Evolutionary conservation across 2,113 vertebrate species (phyloP).

Genomic region (Dicerorhinus sumatrensis): DNA sequence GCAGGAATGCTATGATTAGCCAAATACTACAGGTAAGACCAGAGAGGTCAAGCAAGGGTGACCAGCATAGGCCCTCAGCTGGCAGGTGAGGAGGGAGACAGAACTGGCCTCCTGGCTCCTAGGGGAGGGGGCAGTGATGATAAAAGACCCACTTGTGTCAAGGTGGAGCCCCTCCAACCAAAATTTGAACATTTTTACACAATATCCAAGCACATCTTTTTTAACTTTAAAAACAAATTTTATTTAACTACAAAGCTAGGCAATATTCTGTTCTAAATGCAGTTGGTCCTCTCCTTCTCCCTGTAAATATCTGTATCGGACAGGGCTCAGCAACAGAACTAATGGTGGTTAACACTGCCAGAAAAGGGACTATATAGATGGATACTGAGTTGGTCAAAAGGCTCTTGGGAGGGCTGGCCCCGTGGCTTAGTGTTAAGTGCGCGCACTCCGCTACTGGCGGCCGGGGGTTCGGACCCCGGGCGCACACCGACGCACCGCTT

Average conservation of each 20-base stretch:
- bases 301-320: not conserved
- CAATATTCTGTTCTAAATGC: not conserved
- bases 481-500: no score
- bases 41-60: not conserved
- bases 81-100: not conserved
- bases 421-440: no score
- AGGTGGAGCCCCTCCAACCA: not conserved
- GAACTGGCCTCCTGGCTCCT: not conserved
- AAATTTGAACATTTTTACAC: not conserved
- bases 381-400: not conserved
- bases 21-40: not conserved
- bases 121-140: not conserved
- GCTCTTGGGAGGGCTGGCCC: not conserved
- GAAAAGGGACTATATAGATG: not conserved
- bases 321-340: not conserved
- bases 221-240: not conserved
- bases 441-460: no score
- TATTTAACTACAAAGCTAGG: not conserved
- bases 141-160: not conserved
- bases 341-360: not conserved
- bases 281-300: not conserved
- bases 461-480: no score
- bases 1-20: not conserved
- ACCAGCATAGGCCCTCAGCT: not conserved
- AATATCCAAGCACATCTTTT: not conserved